These are phyloP conservation scores for Drosophila cyrtoloma DNA, from an alignment of 2,888 invertebrate species.

Conservation along the genomic window DNA sequence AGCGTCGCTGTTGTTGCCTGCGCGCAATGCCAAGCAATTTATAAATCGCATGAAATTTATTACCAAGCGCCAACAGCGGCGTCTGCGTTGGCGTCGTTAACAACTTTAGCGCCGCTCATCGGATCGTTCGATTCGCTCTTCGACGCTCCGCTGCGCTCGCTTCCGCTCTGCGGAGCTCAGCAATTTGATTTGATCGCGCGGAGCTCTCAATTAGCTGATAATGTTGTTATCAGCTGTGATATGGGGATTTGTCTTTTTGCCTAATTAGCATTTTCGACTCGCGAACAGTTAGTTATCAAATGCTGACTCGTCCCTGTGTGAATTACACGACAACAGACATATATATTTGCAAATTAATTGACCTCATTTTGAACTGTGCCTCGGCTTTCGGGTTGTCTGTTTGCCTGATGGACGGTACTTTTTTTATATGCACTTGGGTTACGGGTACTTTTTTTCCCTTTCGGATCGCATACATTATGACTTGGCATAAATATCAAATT, in stretches of 20 bases:
- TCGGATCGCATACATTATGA: constrained; percentile 28
- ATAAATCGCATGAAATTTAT: constrained; percentile 73
- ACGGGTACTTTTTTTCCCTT: constrained; percentile 43
- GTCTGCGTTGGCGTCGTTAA: constrained; percentile 21
- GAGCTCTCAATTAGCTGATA: constrained; percentile 49
- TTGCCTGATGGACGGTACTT: constrained; percentile 52
- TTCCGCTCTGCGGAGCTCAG: constrained; percentile 40
- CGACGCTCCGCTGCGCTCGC: constrained; percentile 45
- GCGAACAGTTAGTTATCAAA: constrained; percentile 4
- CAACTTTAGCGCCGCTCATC: constrained; percentile 8
- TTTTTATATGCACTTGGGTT: constrained; percentile 34
- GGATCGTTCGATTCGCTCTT: constrained; percentile 44
- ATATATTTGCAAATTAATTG: constrained; percentile 40
- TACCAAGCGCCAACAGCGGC: constrained; percentile 31
- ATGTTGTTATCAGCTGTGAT: constrained; percentile 37
- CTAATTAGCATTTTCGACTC: constrained; percentile 14
- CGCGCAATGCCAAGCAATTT: constrained; percentile 73
- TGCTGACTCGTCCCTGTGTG: constrained; percentile 44
- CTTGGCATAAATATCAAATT: constrained; percentile 23
- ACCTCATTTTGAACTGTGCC: constrained; percentile 44
- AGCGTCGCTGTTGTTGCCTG: constrained; percentile 54
- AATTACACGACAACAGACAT: constrained; percentile 49
- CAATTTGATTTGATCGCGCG: constrained; percentile 14
- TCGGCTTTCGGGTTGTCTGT: constrained; percentile 5
- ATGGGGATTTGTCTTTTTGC: constrained; percentile 26